These are phyloP conservation scores for Sphecodes monilicornis DNA, from an alignment of 2,888 invertebrate genomes.

Conservation along the genomic window DNA sequence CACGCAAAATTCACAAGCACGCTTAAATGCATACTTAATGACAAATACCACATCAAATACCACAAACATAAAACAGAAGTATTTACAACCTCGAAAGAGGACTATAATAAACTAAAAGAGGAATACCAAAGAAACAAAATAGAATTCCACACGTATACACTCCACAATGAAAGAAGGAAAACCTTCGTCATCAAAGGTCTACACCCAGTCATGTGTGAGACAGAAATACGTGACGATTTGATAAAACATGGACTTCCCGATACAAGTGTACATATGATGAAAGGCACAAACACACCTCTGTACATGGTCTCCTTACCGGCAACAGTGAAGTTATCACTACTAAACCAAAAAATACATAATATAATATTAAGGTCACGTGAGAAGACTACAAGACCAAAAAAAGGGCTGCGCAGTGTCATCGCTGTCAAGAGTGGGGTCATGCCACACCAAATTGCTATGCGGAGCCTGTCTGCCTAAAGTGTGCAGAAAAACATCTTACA, in stretches of 20 bases:
- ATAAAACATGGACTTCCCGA: conserved; percentile 14
- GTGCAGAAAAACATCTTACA: not conserved
- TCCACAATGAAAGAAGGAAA: not conserved
- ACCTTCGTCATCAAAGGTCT: conserved; percentile 22
- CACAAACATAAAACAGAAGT: not conserved
- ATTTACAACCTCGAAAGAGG: not conserved
- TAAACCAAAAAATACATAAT: too few relatives aligned
- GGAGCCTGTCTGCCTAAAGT: not conserved
- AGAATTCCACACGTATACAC: conserved; percentile 30
- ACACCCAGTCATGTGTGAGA: not conserved
- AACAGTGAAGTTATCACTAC: too few relatives aligned
- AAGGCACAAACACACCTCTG: conserved; percentile 55
- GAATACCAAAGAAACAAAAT: not conserved
- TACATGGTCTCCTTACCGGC: not conserved
- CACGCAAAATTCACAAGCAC: not conserved
- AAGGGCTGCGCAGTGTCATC: not conserved
- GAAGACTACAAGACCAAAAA: not conserved
- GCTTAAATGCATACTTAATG: not conserved
- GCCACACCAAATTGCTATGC: not conserved
- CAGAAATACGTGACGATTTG: conserved; percentile 19
- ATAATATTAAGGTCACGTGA: not conserved
- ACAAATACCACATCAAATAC: not conserved
- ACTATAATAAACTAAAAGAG: not conserved
- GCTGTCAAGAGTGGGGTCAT: not conserved
- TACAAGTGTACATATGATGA: conserved; percentile 56